Percentiles rank a stretch among this genome's conserved stretches.
These are phyloP conservation scores for Euwallacea similis DNA, from an alignment of 1,140 invertebrate species.

Conservation along the genomic window DNA sequence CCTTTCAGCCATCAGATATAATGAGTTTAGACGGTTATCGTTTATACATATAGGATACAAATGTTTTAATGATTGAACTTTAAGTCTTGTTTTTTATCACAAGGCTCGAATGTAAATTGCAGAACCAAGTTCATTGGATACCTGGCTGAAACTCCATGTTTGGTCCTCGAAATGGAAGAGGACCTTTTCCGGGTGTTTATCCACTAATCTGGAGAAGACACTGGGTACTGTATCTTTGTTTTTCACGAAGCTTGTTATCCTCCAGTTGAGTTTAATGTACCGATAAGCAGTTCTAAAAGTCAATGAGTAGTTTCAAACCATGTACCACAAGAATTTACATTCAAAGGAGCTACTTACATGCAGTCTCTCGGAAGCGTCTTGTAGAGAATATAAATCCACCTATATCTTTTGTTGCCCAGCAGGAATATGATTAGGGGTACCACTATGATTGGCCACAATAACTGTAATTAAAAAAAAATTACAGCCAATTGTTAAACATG, in stretches of 20 bases:
- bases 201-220: conserved; percentile 61
- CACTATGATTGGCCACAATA: not conserved
- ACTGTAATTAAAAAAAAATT: not conserved
- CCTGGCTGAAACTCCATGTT: conserved; percentile 71
- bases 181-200: conserved; percentile 65
- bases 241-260: conserved; percentile 45
- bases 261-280: conserved; percentile 55
- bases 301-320: not conserved
- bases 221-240: conserved; percentile 60
- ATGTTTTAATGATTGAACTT: too few species aligned
- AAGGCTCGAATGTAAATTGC: too few species aligned
- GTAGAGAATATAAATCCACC: conserved; percentile 45
- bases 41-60: too few species aligned
- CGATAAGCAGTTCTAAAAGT: conserved; percentile 57
- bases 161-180: conserved; percentile 74
- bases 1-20: too few species aligned
- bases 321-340: not conserved
- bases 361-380: conserved; percentile 49
- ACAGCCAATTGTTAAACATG: too few species aligned
- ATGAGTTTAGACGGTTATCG: not conserved
- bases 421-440: not conserved
- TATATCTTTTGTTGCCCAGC: conserved; percentile 33
- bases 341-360: conserved; percentile 42
- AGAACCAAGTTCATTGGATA: conserved; percentile 39
- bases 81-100: too few species aligned